Evolutionary conservation across 2,888 invertebrate species (phyloP).

Genomic region (Apodemia mormo): DNA sequence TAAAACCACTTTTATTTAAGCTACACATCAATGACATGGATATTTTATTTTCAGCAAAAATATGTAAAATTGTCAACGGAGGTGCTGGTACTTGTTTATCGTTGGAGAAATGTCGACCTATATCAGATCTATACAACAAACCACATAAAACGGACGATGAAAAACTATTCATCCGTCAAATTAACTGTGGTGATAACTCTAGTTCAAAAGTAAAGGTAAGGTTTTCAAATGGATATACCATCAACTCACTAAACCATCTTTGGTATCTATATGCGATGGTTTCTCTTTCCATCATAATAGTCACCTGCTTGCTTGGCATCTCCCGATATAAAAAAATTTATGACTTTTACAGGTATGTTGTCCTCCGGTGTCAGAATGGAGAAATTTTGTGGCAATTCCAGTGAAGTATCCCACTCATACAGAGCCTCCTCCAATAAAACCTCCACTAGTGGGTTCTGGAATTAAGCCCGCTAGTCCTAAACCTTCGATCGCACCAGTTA

Average conservation of each 20-base stretch:
- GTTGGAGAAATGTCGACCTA: background rate
- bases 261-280: too few species aligned
- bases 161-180: conserved; percentile 2
- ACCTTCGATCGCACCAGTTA: background rate
- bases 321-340: too few species aligned
- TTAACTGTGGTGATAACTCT: background rate
- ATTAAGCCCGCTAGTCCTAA: background rate
- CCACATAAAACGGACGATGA: background rate
- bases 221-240: background rate
- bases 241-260: too few species aligned
- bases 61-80: conserved; percentile 11
- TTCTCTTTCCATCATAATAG: too few species aligned
- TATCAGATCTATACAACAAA: conserved; percentile 4
- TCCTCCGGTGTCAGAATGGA: conserved; percentile 9
- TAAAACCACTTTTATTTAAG: too few species aligned
- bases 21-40: background rate
- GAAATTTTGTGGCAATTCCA: background rate
- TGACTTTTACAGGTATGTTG: conserved; percentile 10
- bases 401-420: conserved; percentile 34
- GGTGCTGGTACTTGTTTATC: background rate
- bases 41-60: conserved; percentile 6
- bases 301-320: too few species aligned
- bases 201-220: conserved; percentile 7
- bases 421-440: background rate
- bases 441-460: background rate